Evolutionary conservation across 2,797 vertebrate genomes (phyloP).

Genomic region (Anniella stebbinsi): DNA sequence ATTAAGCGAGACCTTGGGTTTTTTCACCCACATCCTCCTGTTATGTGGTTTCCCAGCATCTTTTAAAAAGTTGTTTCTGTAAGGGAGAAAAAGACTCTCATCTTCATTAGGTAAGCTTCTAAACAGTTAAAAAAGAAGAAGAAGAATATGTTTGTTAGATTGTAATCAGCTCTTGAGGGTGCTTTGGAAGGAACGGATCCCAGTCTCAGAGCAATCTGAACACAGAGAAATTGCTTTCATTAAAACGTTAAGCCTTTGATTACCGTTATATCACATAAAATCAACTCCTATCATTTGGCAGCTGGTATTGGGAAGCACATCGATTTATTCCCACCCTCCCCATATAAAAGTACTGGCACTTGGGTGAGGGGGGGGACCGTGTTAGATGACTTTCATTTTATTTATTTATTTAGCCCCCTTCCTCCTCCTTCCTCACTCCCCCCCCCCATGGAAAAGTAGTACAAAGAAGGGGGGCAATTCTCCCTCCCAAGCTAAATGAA

Average conservation of each 20-base stretch:
- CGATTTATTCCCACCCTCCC: not conserved
- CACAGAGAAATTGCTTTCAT: constrained; percentile 44
- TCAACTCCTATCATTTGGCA: not conserved
- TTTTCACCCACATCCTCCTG: constrained; percentile 13
- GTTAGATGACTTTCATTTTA: not conserved
- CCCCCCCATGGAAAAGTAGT: not conserved
- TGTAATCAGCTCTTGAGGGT: constrained; percentile 36
- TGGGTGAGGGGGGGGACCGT: too few species aligned
- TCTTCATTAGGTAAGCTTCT: constrained; percentile 64
- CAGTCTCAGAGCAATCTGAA: constrained; percentile 28
- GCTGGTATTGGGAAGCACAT: not conserved
- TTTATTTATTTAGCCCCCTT: not conserved
- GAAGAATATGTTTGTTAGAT: constrained; percentile 33
- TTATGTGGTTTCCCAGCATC: not conserved
- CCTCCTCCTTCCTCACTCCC: not conserved
- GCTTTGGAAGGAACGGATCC: constrained; percentile 29
- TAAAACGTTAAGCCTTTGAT: constrained; percentile 29
- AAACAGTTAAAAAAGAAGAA: constrained; percentile 62
- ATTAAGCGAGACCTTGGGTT: constrained; percentile 72
- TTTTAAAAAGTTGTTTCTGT: constrained; percentile 3
- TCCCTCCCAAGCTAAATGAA: not conserved
- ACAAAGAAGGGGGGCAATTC: not conserved
- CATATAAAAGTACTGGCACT: not conserved
- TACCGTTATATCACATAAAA: constrained; percentile 17
- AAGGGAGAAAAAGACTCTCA: constrained; percentile 49